A percentile compares a stretch with the other conserved stretches of the same genome.
Evolutionary conservation across 2,888 invertebrate genomes (phyloP).

Genomic region (Melitaea athalia): DNA sequence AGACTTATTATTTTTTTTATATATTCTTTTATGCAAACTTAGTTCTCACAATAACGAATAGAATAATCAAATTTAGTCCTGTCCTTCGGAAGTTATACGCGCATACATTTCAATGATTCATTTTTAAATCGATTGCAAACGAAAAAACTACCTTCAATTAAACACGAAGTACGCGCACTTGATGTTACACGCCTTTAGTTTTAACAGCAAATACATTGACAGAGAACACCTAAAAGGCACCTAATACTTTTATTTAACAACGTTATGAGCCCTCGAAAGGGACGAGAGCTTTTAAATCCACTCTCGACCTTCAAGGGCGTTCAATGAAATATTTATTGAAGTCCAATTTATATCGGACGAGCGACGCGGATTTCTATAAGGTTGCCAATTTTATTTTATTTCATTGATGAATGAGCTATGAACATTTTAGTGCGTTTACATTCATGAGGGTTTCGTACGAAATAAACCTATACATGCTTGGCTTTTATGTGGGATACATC

Average conservation of each 20-base stretch:
- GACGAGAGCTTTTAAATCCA: conserved; percentile 42
- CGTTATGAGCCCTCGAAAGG: conserved; percentile 36
- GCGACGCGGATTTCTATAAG: background rate
- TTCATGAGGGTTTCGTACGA: background rate
- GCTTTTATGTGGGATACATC: no score
- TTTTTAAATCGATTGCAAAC: no score
- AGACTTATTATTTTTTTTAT: no score
- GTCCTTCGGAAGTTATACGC: no score
- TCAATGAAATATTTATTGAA: conserved; percentile 55
- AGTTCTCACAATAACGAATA: no score
- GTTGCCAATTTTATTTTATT: background rate
- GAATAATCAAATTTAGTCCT: no score
- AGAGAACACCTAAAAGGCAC: conserved; percentile 22
- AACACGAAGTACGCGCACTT: background rate
- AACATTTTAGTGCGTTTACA: background rate
- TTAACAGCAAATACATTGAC: conserved; percentile 12
- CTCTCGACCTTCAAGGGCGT: conserved; percentile 39
- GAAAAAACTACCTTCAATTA: no score
- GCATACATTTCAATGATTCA: no score
- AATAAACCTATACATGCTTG: no score
- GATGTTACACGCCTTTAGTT: no score
- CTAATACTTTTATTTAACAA: conserved; percentile 41
- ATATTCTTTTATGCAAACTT: no score
- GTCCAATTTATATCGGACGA: conserved; percentile 43
- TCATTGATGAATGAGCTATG: background rate